A percentile compares a stretch with the other conserved stretches of the same genome.
Conservation (phyloP, 2,888 invertebrate genomes). For the Heliconius cydno region DNA sequence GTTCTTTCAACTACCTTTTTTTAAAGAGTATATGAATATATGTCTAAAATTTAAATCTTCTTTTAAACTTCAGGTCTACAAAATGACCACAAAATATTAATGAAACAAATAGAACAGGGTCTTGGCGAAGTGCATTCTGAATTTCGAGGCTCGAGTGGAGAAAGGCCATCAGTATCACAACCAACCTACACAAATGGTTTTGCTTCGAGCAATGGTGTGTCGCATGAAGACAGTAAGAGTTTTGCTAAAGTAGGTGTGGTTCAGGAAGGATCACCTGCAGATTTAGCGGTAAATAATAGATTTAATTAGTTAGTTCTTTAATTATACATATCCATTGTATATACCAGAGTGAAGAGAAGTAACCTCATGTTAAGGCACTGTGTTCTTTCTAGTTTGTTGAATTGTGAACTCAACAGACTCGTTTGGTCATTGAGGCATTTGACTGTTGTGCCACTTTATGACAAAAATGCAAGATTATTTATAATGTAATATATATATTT, state of each 20-base stretch:
- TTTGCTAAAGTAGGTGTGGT: slow-evolving; percentile 90
- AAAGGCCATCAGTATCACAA: slow-evolving; percentile 33
- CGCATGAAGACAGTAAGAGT: slow-evolving; percentile 52
- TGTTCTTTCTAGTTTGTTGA: background rate
- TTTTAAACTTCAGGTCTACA: slow-evolving; percentile 85
- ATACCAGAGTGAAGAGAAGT: background rate
- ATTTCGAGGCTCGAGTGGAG: slow-evolving; percentile 49
- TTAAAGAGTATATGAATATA: background rate
- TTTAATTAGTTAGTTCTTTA: background rate
- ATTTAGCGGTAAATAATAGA: slow-evolving; percentile 85
- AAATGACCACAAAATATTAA: slow-evolving; percentile 93
- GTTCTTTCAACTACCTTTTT: too few relatives aligned
- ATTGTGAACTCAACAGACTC: background rate
- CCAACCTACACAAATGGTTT: slow-evolving; percentile 50
- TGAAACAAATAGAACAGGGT: slow-evolving; percentile 92
- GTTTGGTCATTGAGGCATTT: background rate
- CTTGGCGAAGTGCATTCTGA: slow-evolving; percentile 86
- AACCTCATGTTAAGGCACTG: background rate
- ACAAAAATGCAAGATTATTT: too few relatives aligned
- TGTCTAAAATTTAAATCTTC: background rate
- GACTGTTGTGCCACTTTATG: background rate
- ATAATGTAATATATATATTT: too few relatives aligned
- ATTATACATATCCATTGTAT: too few relatives aligned
- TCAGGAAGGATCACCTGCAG: slow-evolving; percentile 91
- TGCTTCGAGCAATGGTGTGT: slow-evolving; percentile 40